Conservation (phyloP, 2,113 vertebrate genomes). For the Pampusana beccarii region DNA sequence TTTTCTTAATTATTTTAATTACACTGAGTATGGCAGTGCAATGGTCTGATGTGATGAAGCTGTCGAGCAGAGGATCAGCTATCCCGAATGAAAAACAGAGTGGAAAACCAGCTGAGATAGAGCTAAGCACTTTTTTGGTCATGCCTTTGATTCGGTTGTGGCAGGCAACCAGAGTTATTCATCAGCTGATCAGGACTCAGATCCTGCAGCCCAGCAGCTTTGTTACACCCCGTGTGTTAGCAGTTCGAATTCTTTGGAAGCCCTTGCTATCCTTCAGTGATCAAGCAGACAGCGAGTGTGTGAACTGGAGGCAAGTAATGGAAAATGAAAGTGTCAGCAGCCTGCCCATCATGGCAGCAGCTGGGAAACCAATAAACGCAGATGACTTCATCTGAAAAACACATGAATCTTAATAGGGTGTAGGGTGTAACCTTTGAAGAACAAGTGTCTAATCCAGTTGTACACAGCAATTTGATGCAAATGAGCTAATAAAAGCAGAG, state of each 20-base stretch:
- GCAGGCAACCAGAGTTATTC: neutral
- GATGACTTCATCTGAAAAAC: neutral
- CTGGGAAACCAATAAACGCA: neutral
- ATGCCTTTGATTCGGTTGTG: neutral
- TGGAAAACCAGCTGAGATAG: neutral
- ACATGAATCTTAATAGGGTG: neutral
- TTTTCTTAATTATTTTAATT: neutral
- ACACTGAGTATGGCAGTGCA: neutral
- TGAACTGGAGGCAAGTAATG: neutral
- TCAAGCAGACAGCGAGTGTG: neutral
- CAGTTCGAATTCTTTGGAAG: neutral
- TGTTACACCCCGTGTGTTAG: accelerated
- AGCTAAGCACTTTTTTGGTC: neutral
- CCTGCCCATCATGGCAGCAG: neutral
- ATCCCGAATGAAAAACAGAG: neutral
- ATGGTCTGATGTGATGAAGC: neutral
- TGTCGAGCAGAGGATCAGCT: neutral
- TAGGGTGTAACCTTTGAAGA: neutral
- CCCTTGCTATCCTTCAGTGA: neutral
- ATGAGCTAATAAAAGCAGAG: neutral
- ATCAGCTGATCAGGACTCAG: accelerated
- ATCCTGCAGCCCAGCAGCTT: neutral
- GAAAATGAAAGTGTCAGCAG: neutral
- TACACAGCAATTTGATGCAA: neutral
- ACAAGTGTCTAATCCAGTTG: neutral